phyloP scores from a whole-genome alignment of 2,113 vertebrate species.

The Peromyscus maniculatus region DNA sequence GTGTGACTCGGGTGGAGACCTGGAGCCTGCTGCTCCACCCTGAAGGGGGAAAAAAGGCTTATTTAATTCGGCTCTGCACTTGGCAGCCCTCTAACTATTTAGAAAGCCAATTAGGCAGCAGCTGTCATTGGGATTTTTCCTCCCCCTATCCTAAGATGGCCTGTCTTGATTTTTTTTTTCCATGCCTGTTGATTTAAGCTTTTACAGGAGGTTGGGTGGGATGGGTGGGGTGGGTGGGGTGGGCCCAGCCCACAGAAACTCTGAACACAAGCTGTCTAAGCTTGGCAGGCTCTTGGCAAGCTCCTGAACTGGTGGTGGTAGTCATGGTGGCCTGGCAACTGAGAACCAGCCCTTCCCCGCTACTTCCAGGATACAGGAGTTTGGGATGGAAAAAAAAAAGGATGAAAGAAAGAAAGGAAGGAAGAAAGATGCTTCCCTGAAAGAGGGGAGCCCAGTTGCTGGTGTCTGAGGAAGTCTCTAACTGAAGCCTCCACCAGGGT shows the following conservation, averaged over 20 bases:
- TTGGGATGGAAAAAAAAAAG: not conserved
- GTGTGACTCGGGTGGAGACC: slow-evolving; percentile 59
- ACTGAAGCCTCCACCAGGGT: not conserved
- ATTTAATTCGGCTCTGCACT: slow-evolving; percentile 62
- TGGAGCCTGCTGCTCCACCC: slow-evolving; percentile 64
- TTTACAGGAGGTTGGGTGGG: slow-evolving; percentile 67
- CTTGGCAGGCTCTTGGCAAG: not conserved
- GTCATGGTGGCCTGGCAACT: not conserved
- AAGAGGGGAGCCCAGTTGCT: not conserved
- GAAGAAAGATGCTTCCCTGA: not conserved
- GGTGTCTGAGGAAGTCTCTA: not conserved
- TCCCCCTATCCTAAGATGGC: slow-evolving; percentile 52
- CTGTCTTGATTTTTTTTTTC: slow-evolving; percentile 13
- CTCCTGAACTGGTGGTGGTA: not conserved
- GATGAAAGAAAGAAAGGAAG: rapidly evolving
- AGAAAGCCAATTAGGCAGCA: slow-evolving; percentile 70
- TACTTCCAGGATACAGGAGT: not conserved
- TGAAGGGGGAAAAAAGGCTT: slow-evolving; percentile 40
- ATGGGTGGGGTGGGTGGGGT: not conserved
- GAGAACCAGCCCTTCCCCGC: not conserved
- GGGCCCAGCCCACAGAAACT: not conserved
- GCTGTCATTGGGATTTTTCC: slow-evolving; percentile 54
- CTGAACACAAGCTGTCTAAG: not conserved
- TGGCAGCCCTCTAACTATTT: slow-evolving; percentile 52
- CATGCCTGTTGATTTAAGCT: slow-evolving; percentile 62